These are phyloP conservation scores for Agrochola lychnidis DNA, from an alignment of 2,888 invertebrate genomes.

Conservation along the genomic window DNA sequence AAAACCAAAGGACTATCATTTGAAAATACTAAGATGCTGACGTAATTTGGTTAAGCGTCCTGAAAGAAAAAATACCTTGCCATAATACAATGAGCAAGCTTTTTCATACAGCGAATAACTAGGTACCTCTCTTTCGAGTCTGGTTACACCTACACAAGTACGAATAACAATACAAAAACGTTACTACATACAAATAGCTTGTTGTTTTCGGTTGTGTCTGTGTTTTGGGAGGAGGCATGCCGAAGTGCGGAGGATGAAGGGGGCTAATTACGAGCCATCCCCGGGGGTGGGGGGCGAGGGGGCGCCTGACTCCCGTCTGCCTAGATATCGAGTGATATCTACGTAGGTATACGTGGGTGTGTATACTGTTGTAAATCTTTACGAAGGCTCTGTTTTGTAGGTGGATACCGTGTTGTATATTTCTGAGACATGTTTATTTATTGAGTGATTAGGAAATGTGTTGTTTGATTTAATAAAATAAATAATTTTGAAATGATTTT, in stretches of 20 bases:
- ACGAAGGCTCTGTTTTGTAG: constrained; percentile 38
- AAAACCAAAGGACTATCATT: not conserved
- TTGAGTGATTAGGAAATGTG: not conserved
- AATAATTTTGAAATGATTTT: not conserved
- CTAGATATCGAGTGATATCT: constrained; percentile 63
- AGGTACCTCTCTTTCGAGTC: constrained; percentile 1
- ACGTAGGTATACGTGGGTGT: constrained; percentile 42
- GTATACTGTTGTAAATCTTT: constrained; percentile 58
- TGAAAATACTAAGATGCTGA: constrained; percentile 5
- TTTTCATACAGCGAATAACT: not conserved
- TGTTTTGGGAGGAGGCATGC: constrained; percentile 73
- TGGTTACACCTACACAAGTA: constrained; percentile 53
- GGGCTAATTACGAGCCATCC: constrained; percentile 77
- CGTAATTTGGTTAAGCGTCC: not conserved
- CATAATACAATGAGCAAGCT: not conserved
- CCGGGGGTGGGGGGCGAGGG: constrained; percentile 50
- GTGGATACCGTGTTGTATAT: constrained; percentile 5
- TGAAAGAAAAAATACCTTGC: not conserved
- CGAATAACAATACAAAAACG: constrained; percentile 60
- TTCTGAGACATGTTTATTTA: constrained; percentile 9
- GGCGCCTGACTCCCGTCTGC: constrained; percentile 71
- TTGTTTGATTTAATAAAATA: not conserved
- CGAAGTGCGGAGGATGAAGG: constrained; percentile 64
- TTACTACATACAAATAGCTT: constrained; percentile 71
- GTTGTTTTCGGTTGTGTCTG: constrained; percentile 80